phyloP scores from a whole-genome alignment of 2,113 vertebrate species.

The Azemiops feae region DNA sequence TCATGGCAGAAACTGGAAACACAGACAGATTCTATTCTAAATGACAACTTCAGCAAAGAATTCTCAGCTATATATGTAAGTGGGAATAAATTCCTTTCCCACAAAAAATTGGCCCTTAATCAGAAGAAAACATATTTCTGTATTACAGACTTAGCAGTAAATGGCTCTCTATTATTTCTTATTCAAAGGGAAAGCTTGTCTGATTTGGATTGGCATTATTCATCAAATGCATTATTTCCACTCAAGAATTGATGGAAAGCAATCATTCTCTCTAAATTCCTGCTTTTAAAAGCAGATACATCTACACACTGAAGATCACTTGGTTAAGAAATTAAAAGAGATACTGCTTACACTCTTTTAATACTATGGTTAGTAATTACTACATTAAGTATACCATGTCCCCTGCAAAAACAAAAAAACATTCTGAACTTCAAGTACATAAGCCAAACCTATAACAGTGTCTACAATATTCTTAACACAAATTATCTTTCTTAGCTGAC shows the following conservation, averaged over 20 bases:
- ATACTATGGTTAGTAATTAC: background rate
- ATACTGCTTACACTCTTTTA: background rate
- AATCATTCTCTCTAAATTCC: too few relatives aligned
- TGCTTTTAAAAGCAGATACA: background rate
- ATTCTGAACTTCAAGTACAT: too few relatives aligned
- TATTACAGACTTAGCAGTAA: background rate
- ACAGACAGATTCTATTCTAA: background rate
- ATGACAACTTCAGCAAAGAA: background rate
- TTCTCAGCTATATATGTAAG: background rate
- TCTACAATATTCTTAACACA: too few relatives aligned
- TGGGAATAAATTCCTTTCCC: background rate
- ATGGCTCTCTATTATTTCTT: background rate
- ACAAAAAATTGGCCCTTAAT: background rate
- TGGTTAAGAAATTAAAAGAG: background rate
- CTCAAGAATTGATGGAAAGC: background rate
- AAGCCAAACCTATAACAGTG: too few relatives aligned
- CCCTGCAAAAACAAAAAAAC: background rate
- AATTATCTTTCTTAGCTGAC: too few relatives aligned
- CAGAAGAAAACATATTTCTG: background rate
- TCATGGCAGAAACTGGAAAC: background rate
- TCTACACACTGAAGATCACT: background rate
- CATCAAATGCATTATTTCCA: background rate
- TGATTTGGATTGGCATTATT: background rate
- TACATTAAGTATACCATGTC: background rate
- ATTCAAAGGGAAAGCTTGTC: background rate